Evolutionary conservation across 2,888 invertebrate species (phyloP).

Genomic region (Apotomis betuletana): DNA sequence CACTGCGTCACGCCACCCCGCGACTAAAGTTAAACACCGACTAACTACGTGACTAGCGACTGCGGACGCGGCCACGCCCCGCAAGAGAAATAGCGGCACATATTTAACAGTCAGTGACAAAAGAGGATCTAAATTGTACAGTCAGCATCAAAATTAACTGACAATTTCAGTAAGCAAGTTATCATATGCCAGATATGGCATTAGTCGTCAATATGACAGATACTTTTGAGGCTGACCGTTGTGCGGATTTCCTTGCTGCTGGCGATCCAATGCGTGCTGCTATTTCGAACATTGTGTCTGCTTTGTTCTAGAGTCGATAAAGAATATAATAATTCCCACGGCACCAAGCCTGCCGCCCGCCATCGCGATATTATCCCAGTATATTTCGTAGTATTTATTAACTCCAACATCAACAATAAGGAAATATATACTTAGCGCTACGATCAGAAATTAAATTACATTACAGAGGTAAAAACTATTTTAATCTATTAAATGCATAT

Average conservation of each 20-base stretch:
- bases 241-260: too few relatives aligned
- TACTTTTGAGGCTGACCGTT: too few relatives aligned
- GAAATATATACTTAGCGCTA: constrained; percentile 50
- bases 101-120: too few relatives aligned
- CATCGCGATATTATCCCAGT: constrained; percentile 33
- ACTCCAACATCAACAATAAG: constrained; percentile 53
- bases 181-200: too few relatives aligned
- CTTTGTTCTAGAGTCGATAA: not conserved
- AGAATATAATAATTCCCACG: not conserved
- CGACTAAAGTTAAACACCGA: constrained; percentile 41
- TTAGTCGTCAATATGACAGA: too few relatives aligned
- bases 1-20: constrained; percentile 39
- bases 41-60: constrained; percentile 31
- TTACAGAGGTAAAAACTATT: constrained; percentile 54
- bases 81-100: not conserved
- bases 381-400: constrained; percentile 42
- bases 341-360: not conserved
- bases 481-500: constrained; percentile 77
- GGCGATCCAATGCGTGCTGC: too few relatives aligned
- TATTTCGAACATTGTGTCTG: not conserved
- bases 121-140: too few relatives aligned
- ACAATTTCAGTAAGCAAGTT: too few relatives aligned
- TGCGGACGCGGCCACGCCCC: not conserved
- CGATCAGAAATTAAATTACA: constrained; percentile 54
- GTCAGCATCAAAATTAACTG: too few relatives aligned